Conservation (phyloP, 1,140 invertebrate genomes). For the Brachionus calyciflorus region DNA sequence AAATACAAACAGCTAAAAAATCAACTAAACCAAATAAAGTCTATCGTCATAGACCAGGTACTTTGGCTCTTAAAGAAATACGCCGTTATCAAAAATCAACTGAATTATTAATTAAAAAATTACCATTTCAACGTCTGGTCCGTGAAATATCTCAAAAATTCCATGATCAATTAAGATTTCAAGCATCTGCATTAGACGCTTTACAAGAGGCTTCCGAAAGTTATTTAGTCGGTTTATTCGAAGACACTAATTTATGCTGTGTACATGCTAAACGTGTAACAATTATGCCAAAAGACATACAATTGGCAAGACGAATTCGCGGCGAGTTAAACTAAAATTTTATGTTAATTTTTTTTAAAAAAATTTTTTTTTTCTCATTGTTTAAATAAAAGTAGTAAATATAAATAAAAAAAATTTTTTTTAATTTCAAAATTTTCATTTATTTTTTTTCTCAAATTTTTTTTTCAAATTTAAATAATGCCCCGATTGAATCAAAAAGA, state of each 20-base stretch:
- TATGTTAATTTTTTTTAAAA: no score
- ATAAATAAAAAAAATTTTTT: no score
- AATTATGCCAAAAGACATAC: conserved; percentile 93
- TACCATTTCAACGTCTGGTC: conserved; percentile 79
- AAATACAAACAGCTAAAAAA: no score
- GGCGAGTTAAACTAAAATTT: no score
- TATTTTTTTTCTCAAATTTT: no score
- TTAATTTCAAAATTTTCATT: no score
- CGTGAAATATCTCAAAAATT: conserved; percentile 80
- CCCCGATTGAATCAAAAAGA: no score
- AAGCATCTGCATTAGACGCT: conserved; percentile 62
- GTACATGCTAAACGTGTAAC: conserved; percentile 90
- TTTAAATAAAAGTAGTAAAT: no score
- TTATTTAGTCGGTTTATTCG: conserved; percentile 79
- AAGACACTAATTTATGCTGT: conserved; percentile 88
- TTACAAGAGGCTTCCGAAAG: conserved; percentile 78
- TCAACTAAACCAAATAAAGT: conserved; percentile 52
- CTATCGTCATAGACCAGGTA: conserved; percentile 68
- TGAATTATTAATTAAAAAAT: conserved; percentile 74
- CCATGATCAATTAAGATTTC: conserved; percentile 66
- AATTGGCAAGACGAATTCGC: conserved; percentile 61
- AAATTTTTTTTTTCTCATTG: no score
- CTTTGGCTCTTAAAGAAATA: conserved; percentile 79
- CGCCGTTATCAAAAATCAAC: conserved; percentile 80
- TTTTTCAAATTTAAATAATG: no score